Percentiles rank a stretch among this genome's conserved stretches.
These are phyloP conservation scores for Porites evermanni DNA, from an alignment of 92 coral and sea anemone species.

Conservation along the genomic window DNA sequence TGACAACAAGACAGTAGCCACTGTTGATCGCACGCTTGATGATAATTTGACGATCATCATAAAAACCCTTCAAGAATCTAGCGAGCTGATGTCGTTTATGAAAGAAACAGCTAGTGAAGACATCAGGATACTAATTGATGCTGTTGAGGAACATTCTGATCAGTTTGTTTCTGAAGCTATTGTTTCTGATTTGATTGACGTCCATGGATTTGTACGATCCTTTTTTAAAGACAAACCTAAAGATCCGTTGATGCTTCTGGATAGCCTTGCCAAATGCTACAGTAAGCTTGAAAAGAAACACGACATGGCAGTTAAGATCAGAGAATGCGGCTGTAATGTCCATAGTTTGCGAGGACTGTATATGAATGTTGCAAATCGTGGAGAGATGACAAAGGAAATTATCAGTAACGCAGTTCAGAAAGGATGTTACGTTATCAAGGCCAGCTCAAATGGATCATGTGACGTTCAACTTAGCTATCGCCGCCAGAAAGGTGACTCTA, in stretches of 20 bases:
- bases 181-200: conserved; percentile 94
- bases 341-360: conserved; percentile 85
- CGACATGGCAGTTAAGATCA: conserved; percentile 89
- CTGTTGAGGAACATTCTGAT: conserved; percentile 98
- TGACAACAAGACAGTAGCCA: conserved; percentile 32
- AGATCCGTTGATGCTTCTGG: conserved; percentile 59
- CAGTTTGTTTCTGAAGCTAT: conserved; percentile 90
- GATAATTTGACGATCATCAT: conserved; percentile 67
- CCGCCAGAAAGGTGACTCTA: conserved; percentile 54
- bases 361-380: conserved; percentile 89
- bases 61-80: conserved; percentile 70
- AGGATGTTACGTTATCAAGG: conserved; percentile 73
- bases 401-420: conserved; percentile 75
- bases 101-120: conserved; percentile 88
- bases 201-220: conserved; percentile 87
- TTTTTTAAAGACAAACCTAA: conserved; percentile 48
- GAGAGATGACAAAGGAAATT: conserved; percentile 88
- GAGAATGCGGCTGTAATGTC: conserved; percentile 75
- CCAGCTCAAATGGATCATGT: conserved; percentile 41
- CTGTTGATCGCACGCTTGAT: conserved; percentile 47
- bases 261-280: conserved; percentile 30
- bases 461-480: conserved; percentile 73
- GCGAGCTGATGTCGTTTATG: conserved; percentile 75
- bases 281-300: conserved; percentile 65
- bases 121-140: conserved; percentile 90